Base-by-base conservation (phyloP, 2,113 vertebrate species). In the Dromaius novaehollandiae region DNA sequence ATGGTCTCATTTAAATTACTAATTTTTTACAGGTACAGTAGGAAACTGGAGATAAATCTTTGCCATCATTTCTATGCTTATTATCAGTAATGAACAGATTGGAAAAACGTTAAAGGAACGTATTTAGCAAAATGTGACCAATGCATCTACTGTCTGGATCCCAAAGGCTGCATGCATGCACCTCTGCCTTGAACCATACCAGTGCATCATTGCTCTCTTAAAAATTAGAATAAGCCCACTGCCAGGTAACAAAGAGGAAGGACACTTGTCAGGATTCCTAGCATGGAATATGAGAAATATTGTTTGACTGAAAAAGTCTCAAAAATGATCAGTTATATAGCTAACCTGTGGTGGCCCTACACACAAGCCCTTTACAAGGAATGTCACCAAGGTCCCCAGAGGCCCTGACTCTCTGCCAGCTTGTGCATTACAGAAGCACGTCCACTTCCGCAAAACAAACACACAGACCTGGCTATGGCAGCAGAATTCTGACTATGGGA, bases 1-100 rank as follows among this genome's bases (percentile, higher is more conserved):
- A 89, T 70, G 32, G 63, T 25, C 75, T 93, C 68, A 68, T 94
- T 95, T 94, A 91, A 95, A 91, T 88, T 89, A 96, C 34, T 85
- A 94, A 80, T 88, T 53, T 85, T 92, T 96, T 88, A 85, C 77
- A 93, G 88, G 66, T 96, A 92, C 32, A 28, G 68, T 42, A 92
- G 44, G n/a, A 95, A 93, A 89, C 42, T 81, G 68, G 60, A 95
- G 53, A 42, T 86, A 24, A 2, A 92, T 96, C 88, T 95, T 92
- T 56, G 90, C 87, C 82, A 80, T 86, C 3, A 75, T 87, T 85
- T 86, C 82, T 74, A 24, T 0, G 6, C 48, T 97, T 81, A 95
- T 96, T 92, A 97, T 36, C 68, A 80, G 53, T 89, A 96, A 93
- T 74, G 84, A 93, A 91, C 79, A 89, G 81, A 51, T 56, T 6